A percentile compares a stretch with the other conserved stretches of the same genome.
Conservation (phyloP, 2,797 vertebrate species). For the Morus bassanus region DNA sequence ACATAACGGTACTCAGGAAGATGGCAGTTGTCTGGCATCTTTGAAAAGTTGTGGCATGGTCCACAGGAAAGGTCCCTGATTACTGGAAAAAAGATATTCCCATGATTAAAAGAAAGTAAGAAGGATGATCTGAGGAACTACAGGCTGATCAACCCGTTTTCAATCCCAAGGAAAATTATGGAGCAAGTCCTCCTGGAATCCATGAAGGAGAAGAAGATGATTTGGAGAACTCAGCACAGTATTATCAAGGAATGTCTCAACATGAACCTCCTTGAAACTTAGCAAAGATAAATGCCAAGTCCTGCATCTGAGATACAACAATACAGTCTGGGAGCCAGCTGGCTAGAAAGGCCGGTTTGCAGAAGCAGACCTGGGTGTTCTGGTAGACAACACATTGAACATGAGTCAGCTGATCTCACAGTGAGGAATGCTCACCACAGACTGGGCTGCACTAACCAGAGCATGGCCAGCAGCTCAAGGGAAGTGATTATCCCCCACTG, state of each 20-base stretch:
- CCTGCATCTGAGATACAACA: not conserved
- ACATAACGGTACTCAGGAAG: not conserved
- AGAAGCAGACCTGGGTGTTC: not conserved
- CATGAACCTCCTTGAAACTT: not conserved
- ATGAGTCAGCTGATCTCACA: rapidly evolving
- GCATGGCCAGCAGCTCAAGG: not conserved
- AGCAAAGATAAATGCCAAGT: not conserved
- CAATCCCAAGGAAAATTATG: not conserved
- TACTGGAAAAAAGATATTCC: not conserved
- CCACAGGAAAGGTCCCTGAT: not conserved
- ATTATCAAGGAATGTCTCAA: not conserved
- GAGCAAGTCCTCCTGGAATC: not conserved
- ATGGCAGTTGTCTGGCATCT: not conserved
- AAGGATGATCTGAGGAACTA: not conserved
- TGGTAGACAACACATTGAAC: not conserved
- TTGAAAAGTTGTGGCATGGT: not conserved
- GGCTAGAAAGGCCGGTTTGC: not conserved
- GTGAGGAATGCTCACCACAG: not conserved
- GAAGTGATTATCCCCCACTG: not conserved
- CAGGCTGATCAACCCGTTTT: not conserved
- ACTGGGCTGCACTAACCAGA: not conserved
- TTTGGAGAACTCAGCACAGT: not conserved
- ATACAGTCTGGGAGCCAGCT: not conserved
- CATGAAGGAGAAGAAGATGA: not conserved
- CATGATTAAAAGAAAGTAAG: not conserved